Conservation (phyloP, 2,888 invertebrate species). For the Leuctra nigra region DNA sequence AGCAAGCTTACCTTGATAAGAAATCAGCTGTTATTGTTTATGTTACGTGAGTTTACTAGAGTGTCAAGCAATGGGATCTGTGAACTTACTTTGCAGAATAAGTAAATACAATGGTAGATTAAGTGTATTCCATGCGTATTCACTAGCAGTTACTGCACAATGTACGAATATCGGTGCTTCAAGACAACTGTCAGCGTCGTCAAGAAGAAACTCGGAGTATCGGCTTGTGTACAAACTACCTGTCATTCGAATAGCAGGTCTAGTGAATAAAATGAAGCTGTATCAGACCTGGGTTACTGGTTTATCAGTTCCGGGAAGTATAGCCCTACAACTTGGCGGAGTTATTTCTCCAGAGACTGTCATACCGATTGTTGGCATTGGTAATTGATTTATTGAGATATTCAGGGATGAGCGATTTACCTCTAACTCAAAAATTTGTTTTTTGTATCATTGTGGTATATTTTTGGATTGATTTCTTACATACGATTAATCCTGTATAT, state of each 20-base stretch:
- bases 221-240: constrained; percentile 3
- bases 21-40: not conserved
- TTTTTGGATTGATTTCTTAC: too few relatives aligned
- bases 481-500: too few relatives aligned
- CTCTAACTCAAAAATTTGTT: not conserved
- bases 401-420: not conserved
- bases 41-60: not conserved
- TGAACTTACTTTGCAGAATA: too few relatives aligned
- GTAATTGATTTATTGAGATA: not conserved
- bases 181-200: too few relatives aligned
- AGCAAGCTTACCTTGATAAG: not conserved
- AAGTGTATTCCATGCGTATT: too few relatives aligned
- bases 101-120: too few relatives aligned
- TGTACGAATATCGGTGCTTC: too few relatives aligned
- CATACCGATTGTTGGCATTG: not conserved
- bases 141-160: too few relatives aligned
- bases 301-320: not conserved
- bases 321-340: not conserved
- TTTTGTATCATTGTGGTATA: too few relatives aligned
- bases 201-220: too few relatives aligned
- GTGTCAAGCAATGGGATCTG: not conserved
- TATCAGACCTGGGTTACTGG: not conserved
- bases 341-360: not conserved
- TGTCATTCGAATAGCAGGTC: not conserved
- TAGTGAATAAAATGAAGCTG: constrained; percentile 1